These are phyloP conservation scores for Phrynocephalus forsythii DNA, from an alignment of 2,797 vertebrate species.

Conservation along the genomic window DNA sequence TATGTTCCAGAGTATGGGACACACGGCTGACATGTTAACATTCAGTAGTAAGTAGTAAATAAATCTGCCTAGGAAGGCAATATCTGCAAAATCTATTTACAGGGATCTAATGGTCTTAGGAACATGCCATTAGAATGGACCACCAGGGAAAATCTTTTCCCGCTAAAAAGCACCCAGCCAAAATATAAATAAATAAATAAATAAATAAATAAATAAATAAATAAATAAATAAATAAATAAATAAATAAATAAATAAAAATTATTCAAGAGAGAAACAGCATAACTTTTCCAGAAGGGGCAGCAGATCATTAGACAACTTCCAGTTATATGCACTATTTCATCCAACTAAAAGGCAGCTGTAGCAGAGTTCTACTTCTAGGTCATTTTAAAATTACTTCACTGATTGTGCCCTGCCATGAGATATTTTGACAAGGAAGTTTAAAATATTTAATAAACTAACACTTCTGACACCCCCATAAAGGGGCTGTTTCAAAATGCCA, in stretches of 20 bases:
- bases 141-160: no score
- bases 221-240: no score
- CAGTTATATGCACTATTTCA: no score
- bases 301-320: not conserved
- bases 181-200: not conserved
- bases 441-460: not conserved
- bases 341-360: not conserved
- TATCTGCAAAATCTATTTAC: not conserved
- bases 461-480: not conserved
- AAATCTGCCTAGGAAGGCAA: not conserved
- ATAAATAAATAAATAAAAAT: not conserved
- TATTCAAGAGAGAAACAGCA: not conserved
- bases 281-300: not conserved
- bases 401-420: not conserved
- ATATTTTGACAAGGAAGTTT: not conserved
- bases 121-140: no score
- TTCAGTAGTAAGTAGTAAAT: not conserved
- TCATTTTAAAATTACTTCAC: not conserved
- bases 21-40: not conserved
- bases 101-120: not conserved
- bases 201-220: no score
- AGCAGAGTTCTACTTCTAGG: not conserved
- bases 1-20: not conserved
- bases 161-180: no score
- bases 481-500: not conserved